A percentile compares a stretch with the other conserved stretches of the same genome.
phyloP scores from a whole-genome alignment of 2,888 invertebrate species.

The Macrosiphum euphorbiae region DNA sequence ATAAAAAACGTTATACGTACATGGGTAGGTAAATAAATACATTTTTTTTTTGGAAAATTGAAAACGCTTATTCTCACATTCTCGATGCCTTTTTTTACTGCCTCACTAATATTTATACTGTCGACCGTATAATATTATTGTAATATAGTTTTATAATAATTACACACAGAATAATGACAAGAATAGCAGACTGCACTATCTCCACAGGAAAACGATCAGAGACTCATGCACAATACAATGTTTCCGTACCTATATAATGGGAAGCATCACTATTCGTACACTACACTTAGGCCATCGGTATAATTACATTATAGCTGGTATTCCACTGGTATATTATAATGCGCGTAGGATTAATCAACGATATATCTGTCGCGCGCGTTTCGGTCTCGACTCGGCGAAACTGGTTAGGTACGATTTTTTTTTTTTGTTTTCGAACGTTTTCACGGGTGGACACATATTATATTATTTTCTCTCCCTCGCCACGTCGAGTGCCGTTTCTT shows the following conservation, averaged over 20 bases:
- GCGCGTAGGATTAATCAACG: conserved; percentile 24
- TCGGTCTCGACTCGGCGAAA: conserved; percentile 28
- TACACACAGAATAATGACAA: neutral
- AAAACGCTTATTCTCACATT: neutral
- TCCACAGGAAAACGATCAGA: neutral
- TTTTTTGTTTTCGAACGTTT: conserved; percentile 16
- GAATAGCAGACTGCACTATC: neutral
- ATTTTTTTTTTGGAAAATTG: neutral
- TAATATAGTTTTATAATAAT: neutral
- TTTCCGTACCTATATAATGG: neutral
- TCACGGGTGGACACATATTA: neutral
- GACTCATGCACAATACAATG: too few species aligned
- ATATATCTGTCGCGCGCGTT: neutral
- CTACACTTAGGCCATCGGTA: neutral
- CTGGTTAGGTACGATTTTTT: conserved; percentile 17
- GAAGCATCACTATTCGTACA: neutral
- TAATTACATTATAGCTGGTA: too few species aligned
- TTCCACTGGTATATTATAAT: neutral
- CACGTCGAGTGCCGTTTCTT: neutral
- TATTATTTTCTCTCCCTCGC: conserved; percentile 19
- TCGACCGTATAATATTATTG: too few species aligned
- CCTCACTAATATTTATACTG: neutral
- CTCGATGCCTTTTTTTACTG: neutral
- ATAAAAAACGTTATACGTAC: neutral
- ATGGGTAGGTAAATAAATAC: neutral